Percentiles rank a stretch among this genome's conserved stretches.
phyloP scores from a whole-genome alignment of 1,140 invertebrate genomes.

The Heliconius hermathena region DNA sequence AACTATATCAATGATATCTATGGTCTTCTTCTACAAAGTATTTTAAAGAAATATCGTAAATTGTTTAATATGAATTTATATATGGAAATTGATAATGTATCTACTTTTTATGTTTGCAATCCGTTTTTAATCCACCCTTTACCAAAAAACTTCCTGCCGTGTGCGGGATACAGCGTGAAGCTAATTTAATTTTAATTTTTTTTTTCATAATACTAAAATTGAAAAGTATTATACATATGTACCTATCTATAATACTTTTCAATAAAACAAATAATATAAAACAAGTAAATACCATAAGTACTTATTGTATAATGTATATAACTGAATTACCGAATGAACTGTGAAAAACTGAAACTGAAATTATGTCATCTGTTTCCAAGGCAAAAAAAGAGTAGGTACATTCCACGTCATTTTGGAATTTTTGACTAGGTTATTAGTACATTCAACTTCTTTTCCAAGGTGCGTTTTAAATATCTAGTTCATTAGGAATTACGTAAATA shows the following conservation, averaged over 20 bases:
- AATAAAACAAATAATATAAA: too few relatives aligned
- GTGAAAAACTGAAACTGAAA: neutral
- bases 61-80: neutral
- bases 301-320: too few relatives aligned
- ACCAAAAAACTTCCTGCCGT: too few relatives aligned
- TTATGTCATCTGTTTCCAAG: conserved; percentile 44
- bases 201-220: too few relatives aligned
- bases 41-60: neutral
- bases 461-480: neutral
- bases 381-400: conserved; percentile 39
- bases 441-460: conserved; percentile 27
- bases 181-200: too few relatives aligned
- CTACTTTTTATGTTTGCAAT: neutral
- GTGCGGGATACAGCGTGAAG: too few relatives aligned
- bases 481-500: neutral
- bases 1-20: too few relatives aligned
- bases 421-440: conserved; percentile 43
- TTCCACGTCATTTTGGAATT: conserved; percentile 58
- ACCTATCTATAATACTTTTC: too few relatives aligned
- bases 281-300: too few relatives aligned
- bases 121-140: neutral
- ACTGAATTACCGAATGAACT: neutral
- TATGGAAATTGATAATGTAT: neutral
- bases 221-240: too few relatives aligned
- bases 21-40: too few relatives aligned